Conservation (phyloP, 2,888 invertebrate species). For the Tetranychus truncatus region DNA sequence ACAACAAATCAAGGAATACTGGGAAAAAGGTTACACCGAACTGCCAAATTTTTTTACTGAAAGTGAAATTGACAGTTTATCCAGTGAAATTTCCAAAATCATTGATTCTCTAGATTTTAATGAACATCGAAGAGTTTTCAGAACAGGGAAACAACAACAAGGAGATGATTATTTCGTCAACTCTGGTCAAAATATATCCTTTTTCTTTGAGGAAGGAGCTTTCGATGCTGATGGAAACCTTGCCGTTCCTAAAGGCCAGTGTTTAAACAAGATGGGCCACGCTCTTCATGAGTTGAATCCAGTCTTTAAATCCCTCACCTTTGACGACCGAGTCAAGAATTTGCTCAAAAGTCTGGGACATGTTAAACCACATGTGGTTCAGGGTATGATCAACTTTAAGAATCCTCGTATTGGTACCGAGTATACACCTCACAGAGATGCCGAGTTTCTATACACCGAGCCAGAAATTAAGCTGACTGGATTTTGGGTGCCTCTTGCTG, state of each 20-base stretch:
- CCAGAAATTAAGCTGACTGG: slow-evolving; percentile 57
- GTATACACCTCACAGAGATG: slow-evolving; percentile 46
- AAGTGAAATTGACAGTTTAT: neutral
- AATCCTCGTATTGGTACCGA: slow-evolving; percentile 74
- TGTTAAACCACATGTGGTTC: slow-evolving; percentile 61
- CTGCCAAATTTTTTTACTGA: neutral
- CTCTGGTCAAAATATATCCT: slow-evolving; percentile 74
- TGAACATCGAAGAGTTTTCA: neutral
- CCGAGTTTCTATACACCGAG: slow-evolving; percentile 64
- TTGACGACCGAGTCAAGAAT: slow-evolving; percentile 60
- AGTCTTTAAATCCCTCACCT: slow-evolving; percentile 59
- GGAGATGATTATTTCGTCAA: slow-evolving; percentile 54
- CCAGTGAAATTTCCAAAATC: neutral
- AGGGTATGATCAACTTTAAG: slow-evolving; percentile 97
- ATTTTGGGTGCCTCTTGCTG: slow-evolving; percentile 89
- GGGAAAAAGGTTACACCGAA: neutral
- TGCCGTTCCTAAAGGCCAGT: slow-evolving; percentile 44
- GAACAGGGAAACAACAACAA: neutral
- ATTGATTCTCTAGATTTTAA: neutral
- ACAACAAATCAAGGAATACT: neutral
- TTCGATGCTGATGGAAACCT: slow-evolving; percentile 41
- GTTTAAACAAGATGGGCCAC: slow-evolving; percentile 56
- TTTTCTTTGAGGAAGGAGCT: slow-evolving; percentile 72
- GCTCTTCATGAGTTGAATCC: slow-evolving; percentile 63
- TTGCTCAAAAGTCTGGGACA: slow-evolving; percentile 53